Evolutionary conservation across 2,888 invertebrate genomes (phyloP).

Genomic region (Homarus gammarus): DNA sequence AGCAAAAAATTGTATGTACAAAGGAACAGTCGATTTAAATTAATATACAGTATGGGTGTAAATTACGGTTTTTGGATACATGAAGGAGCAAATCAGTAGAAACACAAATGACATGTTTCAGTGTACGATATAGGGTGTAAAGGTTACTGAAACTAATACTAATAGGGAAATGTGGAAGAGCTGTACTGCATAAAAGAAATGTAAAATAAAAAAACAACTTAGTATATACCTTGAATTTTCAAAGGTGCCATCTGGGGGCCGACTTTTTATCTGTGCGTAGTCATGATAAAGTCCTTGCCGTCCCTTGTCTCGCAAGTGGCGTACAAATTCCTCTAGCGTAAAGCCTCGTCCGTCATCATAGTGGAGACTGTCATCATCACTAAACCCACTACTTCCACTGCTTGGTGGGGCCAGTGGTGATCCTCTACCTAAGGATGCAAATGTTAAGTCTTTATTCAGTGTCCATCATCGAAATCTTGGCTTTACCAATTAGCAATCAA

Average conservation of each 20-base stretch:
- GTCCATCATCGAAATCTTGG: no score
- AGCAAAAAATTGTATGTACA: no score
- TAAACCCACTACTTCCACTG: constrained; percentile 85
- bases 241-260: constrained; percentile 93
- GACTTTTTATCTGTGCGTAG: constrained; percentile 91
- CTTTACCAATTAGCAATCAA: no score
- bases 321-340: constrained; percentile 87
- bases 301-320: constrained; percentile 87
- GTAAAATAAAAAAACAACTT: not conserved
- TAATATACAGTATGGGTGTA: no score
- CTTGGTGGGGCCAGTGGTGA: constrained; percentile 85
- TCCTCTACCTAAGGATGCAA: constrained; percentile 67
- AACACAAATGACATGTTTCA: no score
- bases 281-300: constrained; percentile 91
- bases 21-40: no score
- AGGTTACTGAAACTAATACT: no score
- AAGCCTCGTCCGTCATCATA: constrained; percentile 80
- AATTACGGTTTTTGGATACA: no score
- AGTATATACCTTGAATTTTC: constrained; percentile 87
- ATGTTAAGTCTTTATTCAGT: no score
- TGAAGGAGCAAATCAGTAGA: no score
- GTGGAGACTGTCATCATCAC: constrained; percentile 86
- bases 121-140: no score
- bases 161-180: no score
- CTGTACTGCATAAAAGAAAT: not conserved